Evolutionary conservation across 2,797 vertebrate species (phyloP).

Genomic region (Phoebastria nigripes): DNA sequence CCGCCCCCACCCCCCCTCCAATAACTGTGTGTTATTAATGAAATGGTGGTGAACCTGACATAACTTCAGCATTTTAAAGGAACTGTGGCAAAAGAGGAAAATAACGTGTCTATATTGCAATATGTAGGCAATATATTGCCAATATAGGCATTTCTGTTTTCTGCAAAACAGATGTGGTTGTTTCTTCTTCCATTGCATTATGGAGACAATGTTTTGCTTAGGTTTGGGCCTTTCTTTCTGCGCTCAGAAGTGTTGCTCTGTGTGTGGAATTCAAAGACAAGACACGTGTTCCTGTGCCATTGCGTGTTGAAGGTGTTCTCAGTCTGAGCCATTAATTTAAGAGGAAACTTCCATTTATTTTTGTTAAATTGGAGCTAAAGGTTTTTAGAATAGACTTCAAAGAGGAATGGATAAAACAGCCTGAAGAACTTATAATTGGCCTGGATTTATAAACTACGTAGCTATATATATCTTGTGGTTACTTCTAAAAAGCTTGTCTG

Average conservation of each 20-base stretch:
- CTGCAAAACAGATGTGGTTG: neutral
- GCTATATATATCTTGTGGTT: neutral
- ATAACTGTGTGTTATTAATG: neutral
- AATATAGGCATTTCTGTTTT: neutral
- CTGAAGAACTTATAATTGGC: neutral
- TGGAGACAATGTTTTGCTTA: neutral
- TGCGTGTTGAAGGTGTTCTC: neutral
- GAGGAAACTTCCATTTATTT: neutral
- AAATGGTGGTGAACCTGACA: neutral
- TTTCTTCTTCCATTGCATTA: neutral
- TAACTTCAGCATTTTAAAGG: neutral
- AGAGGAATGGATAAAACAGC: neutral
- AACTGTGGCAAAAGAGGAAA: neutral
- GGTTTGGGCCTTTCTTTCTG: neutral
- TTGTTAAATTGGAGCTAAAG: neutral
- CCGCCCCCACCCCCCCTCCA: too few relatives aligned
- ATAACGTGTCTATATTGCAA: neutral
- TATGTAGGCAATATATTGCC: too few relatives aligned
- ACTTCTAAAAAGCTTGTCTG: neutral
- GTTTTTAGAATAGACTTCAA: neutral
- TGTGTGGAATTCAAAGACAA: neutral
- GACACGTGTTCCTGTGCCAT: fast-evolving
- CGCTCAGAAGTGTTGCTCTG: neutral
- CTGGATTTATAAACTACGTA: neutral
- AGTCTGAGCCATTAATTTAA: neutral